Percentiles rank a stretch among this genome's conserved stretches.
phyloP scores from a whole-genome alignment of 2,113 vertebrate genomes.

The Saimiri boliviensis region DNA sequence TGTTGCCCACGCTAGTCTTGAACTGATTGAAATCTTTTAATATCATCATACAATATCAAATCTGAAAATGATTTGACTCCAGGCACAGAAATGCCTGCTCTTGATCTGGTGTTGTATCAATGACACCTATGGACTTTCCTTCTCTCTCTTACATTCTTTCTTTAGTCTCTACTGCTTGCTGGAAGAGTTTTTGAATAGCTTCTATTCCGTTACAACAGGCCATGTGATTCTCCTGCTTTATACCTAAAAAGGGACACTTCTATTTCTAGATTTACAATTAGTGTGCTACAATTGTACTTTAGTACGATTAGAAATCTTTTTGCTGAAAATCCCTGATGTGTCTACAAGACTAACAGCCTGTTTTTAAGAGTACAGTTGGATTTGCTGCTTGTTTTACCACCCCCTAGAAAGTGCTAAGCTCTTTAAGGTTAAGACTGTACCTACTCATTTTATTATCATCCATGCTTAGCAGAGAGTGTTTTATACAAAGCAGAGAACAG shows the following conservation, averaged over 20 bases:
- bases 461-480: not conserved
- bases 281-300: not conserved
- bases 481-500: not conserved
- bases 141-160: not conserved
- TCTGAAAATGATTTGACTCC: not conserved
- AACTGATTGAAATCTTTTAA: not conserved
- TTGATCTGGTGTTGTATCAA: not conserved
- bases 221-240: not conserved
- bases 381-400: not conserved
- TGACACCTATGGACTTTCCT: not conserved
- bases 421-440: not conserved
- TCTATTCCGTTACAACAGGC: not conserved
- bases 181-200: not conserved
- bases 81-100: not conserved
- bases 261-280: constrained; percentile 11
- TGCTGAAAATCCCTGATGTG: not conserved
- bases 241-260: not conserved
- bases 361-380: not conserved
- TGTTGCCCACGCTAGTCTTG: no score
- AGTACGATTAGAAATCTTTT: not conserved
- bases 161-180: not conserved
- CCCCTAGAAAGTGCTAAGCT: not conserved
- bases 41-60: not conserved
- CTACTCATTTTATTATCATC: not conserved
- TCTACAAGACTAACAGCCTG: not conserved